Evolutionary conservation across 2,797 vertebrate species (phyloP), one percentile per base, ranked within the genome.

Genomic region (Vireo griseus): DNA sequence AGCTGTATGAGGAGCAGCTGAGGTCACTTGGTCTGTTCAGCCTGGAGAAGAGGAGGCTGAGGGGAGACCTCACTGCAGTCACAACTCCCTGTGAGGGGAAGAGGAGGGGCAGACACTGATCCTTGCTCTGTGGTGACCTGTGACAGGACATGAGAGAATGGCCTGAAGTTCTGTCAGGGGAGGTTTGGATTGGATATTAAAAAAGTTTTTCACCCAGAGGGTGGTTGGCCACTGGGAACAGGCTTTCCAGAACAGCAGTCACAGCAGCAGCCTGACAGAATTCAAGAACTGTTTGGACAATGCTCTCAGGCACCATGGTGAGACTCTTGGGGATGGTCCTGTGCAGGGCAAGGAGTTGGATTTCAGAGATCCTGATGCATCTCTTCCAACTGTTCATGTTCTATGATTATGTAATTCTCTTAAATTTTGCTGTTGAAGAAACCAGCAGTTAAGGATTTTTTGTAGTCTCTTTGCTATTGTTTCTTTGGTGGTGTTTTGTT

Each of bases 61-160:
- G 2, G 22, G 12, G 18, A 37, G 31, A 44, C 16, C 13, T 55
- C 31, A 15, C 0, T 48, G 62, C 4, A 37, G 6, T 29, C 26
- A 1, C 21, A 67, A 0, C 26, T 42, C 54, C 33, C 8, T 67
- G 0, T 42, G 26, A 42, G 9, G 4, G 25, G 8, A 31, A 44
- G 40, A 48, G 29, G 17, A 73, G 19, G 15, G 7, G 12, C 54
- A 42, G 35, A 0, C 18, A 14, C 31, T 61, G 54, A 48, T 52
- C 39, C 22, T 14, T 59, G 2, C 54, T 5, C 6, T 37, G 4
- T 67, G 10, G 2, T 67, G 14, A 3, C 9, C 9, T 16, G 25
- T 24, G 37, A 25, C 16, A 55, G 62, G 3, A 44, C 11, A 2
- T 0, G 1, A 62, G 31, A 31, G 26, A 55, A 17, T 17, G 19